Base-by-base conservation (phyloP, 2,888 invertebrate species). In the Epiblema foenella region DNA sequence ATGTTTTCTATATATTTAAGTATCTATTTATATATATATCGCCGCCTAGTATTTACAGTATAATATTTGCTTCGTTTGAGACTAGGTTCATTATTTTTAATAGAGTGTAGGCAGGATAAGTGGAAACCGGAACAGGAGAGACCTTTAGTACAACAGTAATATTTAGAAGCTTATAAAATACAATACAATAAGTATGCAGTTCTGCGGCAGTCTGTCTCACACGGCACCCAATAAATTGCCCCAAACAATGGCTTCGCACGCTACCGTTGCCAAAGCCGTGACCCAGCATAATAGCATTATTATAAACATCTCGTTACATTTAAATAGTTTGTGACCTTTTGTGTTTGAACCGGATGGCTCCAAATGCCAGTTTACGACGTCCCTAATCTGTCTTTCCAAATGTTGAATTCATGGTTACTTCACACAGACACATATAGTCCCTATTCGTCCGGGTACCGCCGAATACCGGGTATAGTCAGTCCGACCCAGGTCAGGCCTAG, bases 191-290 rank as follows among this genome's bases (percentile, higher is more conserved):
- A 46, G 1, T 8, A 5, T n/a, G 46, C n/a, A 5, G 7, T 69
- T 65, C n/a, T 69, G 17, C 52, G 58, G 51, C 69, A 58, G 69
- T 42, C 64, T 58, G 11, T n/a, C 37, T 37, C 63, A 51, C 56
- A 37, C 24, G 29, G n/a, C 10, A 15, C 68, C 57, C 24, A 37
- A 56, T 62, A 49, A 49, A 49, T 58, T 51, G 17, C 39, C 51
- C 24, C 29, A 59, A 74, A 83, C 83, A 83, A 82, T 82, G 81
- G 77, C 77, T 79, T 85, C 81, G 62, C 81, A 82, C 77, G 84
- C 81, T 77, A 79, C 81, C 75, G 80, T 78, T 75, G 76, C 75
- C 12, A 46, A 12, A 65, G 60, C 71, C 71, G 51, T 71, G 71
- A 71, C 71, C 71, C 49, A 59, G 51, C 46, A 63, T 69, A 60